Conservation (phyloP, 2,113 vertebrate species). For the Toxostoma redivivum region DNA sequence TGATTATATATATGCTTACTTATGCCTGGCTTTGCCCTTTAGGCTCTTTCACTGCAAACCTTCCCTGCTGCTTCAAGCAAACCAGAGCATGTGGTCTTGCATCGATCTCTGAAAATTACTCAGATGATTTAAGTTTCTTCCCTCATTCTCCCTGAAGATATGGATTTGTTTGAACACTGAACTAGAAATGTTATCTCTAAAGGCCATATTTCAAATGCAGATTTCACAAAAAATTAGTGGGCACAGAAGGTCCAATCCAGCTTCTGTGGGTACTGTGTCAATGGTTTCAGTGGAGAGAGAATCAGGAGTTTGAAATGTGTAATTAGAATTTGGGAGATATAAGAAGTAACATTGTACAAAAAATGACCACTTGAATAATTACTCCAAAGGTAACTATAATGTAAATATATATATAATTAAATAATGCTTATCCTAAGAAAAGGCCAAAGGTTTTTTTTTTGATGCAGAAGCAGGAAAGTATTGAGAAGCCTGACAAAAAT, state of each 20-base stretch:
- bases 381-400: background rate
- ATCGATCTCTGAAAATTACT: background rate
- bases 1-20: background rate
- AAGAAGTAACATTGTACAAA: background rate
- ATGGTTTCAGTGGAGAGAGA: background rate
- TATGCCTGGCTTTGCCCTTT: background rate
- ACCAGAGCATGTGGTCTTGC: background rate
- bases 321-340: background rate
- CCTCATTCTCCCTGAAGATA: background rate
- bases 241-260: background rate
- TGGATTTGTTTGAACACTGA: background rate
- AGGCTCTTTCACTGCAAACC: background rate
- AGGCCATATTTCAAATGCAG: background rate
- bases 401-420: background rate
- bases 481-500: background rate
- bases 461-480: background rate
- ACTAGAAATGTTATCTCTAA: background rate
- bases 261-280: background rate
- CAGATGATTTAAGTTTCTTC: background rate
- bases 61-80: background rate
- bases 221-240: background rate
- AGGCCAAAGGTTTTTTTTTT: accelerated
- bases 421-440: background rate
- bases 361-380: background rate
- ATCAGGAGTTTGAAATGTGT: background rate